Conservation (phyloP, 2,113 vertebrate species). For the Martes martes region DNA sequence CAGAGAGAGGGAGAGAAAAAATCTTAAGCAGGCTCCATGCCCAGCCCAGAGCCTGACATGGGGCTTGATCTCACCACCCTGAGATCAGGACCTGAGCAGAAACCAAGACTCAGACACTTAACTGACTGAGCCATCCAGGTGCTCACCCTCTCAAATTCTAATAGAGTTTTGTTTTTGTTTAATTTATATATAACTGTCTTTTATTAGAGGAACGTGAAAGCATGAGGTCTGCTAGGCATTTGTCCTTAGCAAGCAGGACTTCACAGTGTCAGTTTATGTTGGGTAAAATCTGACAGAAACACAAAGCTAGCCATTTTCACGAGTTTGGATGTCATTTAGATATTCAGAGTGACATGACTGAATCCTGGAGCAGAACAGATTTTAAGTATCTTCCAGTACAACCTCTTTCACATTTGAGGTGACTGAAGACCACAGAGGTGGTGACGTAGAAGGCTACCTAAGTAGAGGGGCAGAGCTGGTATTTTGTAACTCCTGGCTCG, state of each 20-base stretch:
- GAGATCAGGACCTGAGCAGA: background rate
- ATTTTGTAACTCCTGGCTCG: background rate
- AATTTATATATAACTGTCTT: constrained; percentile 3
- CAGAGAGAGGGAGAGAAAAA: background rate
- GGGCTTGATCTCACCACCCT: background rate
- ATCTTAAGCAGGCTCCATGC: background rate
- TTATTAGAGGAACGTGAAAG: background rate
- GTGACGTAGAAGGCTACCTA: background rate
- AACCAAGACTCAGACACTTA: background rate
- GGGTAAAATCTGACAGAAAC: background rate
- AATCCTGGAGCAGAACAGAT: background rate
- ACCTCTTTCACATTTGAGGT: background rate
- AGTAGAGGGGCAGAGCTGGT: background rate
- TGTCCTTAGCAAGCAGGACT: background rate
- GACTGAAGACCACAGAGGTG: background rate
- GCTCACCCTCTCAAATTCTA: background rate
- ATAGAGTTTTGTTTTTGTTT: background rate
- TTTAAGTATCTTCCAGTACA: background rate
- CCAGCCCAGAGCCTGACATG: background rate
- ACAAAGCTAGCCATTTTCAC: background rate
- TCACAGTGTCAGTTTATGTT: background rate
- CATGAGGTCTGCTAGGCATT: background rate
- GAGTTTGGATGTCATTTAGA: background rate
- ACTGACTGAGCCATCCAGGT: background rate
- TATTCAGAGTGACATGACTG: background rate